Percentiles rank a stretch among this genome's conserved stretches.
Evolutionary conservation across 2,797 vertebrate genomes (phyloP).

Genomic region (Rhynchotus rufescens): DNA sequence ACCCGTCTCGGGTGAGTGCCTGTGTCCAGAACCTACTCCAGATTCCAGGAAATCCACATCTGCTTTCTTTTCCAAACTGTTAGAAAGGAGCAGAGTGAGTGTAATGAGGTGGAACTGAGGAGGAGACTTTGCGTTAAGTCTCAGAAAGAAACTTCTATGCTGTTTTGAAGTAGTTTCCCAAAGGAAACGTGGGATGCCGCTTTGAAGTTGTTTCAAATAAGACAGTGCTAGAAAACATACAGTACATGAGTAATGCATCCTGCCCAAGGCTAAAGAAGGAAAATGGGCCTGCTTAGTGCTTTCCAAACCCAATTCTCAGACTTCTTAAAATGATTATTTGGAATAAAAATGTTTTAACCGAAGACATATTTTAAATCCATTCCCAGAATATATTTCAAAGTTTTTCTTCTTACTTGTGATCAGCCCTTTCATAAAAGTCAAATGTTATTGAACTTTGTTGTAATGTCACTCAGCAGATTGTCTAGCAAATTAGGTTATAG

Average conservation of each 20-base stretch:
- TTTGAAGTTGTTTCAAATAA: conserved; percentile 39
- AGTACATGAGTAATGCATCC: conserved; percentile 8
- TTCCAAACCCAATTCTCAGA: not conserved
- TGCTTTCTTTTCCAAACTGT: not conserved
- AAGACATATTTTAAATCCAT: not conserved
- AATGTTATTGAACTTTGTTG: not conserved
- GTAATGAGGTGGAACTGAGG: conserved; percentile 22
- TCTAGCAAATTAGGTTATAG: not conserved
- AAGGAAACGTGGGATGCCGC: conserved; percentile 30
- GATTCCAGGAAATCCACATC: conserved; percentile 1
- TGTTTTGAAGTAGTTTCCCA: conserved; percentile 35
- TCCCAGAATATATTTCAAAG: not conserved
- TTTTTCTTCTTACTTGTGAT: not conserved
- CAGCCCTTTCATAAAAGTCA: not conserved
- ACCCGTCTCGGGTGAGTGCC: not conserved
- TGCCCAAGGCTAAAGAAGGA: not conserved
- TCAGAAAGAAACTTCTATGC: conserved; percentile 36
- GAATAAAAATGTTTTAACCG: not conserved
- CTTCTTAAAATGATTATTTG: not conserved
- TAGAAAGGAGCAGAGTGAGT: conserved; percentile 1
- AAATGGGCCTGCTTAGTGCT: not conserved
- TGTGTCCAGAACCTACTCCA: not conserved
- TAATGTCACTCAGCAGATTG: not conserved
- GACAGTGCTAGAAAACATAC: not conserved
- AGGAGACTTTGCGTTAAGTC: conserved; percentile 23